Percentiles rank a stretch among this genome's conserved stretches.
Conservation (phyloP, 2,888 invertebrate genomes). For the Eugnorisma glareosa region DNA sequence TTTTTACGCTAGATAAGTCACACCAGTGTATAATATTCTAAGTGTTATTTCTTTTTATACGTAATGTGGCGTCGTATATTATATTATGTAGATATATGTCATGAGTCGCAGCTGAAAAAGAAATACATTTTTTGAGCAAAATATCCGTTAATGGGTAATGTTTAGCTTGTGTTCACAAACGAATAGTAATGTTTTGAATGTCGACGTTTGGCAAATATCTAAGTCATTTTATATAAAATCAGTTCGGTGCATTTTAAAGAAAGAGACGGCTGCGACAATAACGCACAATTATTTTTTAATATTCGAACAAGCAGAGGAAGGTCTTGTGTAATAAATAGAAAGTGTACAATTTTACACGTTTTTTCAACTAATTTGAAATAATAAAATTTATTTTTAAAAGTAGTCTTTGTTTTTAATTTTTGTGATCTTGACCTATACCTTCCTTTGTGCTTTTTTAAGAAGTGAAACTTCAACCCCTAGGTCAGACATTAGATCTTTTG, state of each 20-base stretch:
- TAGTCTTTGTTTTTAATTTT: constrained; percentile 62
- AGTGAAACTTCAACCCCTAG: constrained; percentile 53
- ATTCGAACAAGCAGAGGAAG: constrained; percentile 67
- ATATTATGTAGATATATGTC: constrained; percentile 65
- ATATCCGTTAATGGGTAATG: constrained; percentile 6
- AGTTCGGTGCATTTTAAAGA: constrained; percentile 44
- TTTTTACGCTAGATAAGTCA: constrained; percentile 64
- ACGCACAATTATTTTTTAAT: constrained; percentile 65
- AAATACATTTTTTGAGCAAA: constrained; percentile 23
- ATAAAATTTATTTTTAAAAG: constrained; percentile 65
- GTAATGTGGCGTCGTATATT: constrained; percentile 68
- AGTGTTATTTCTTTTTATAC: constrained; percentile 75
- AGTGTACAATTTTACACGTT: constrained; percentile 69
- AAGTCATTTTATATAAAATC: constrained; percentile 59
- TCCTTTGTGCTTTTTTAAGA: constrained; percentile 64
- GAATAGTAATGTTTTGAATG: constrained; percentile 22
- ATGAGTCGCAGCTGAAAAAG: constrained; percentile 55
- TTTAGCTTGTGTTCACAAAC: constrained; percentile 27
- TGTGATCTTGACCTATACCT: constrained; percentile 51
- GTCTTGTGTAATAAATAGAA: constrained; percentile 57
- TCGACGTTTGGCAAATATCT: constrained; percentile 51
- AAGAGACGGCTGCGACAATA: constrained; percentile 55
- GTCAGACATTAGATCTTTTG: constrained; percentile 20
- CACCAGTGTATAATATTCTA: constrained; percentile 77
- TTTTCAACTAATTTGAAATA: constrained; percentile 64